Base-by-base conservation (phyloP, 2,888 invertebrate genomes). In the Eledona agricola region DNA sequence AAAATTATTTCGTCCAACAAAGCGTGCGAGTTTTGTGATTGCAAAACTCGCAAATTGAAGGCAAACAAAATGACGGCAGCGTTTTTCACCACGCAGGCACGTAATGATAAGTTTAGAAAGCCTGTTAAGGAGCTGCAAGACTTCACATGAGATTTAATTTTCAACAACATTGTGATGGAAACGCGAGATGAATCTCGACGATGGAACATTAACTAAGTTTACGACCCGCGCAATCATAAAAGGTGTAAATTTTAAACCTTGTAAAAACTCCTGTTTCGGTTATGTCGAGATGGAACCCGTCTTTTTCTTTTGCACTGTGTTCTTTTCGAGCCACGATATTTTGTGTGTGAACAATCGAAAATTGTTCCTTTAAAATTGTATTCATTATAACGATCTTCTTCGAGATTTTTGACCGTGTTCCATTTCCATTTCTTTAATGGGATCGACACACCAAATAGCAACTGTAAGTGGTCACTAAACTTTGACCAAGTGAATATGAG, bases 141-240 rank as follows among this genome's bases (percentile, higher is more conserved):
- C 63, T 56, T 59, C 58, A 59, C 58, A 59, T 60, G 64, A 54
- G 66, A 70, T 71, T 69, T 70, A 70, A 71, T 71, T 70, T 70
- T 57, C 62, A 62, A 67, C 67, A 67, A 66, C 65, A 69, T 69
- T 66, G 67, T 67, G 63, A 69, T 66, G 65, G 66, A 69, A 70
- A 66, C 64, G 64, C 62, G 60, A 55, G 57, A 64, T 63, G 60
- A 63, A 58, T 60, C 55, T 61, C 67, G 65, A 64, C 69, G 70
- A 69, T 69, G 67, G 64, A 62, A 66, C 63, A 64, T 63, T 70
- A 70, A 71, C 66, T 65, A 62, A 63, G 65, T 70, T 72, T 70
- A 62, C 62, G 58, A 49, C 51, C 58, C 59, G 43, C 53, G 61
- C 62, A 59, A 59, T 59, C 65, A 63, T 65, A 63, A 65, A 66